These are phyloP conservation scores for Pseudomyrmex dendroicus DNA, from an alignment of 1,140 invertebrate species.

Conservation along the genomic window DNA sequence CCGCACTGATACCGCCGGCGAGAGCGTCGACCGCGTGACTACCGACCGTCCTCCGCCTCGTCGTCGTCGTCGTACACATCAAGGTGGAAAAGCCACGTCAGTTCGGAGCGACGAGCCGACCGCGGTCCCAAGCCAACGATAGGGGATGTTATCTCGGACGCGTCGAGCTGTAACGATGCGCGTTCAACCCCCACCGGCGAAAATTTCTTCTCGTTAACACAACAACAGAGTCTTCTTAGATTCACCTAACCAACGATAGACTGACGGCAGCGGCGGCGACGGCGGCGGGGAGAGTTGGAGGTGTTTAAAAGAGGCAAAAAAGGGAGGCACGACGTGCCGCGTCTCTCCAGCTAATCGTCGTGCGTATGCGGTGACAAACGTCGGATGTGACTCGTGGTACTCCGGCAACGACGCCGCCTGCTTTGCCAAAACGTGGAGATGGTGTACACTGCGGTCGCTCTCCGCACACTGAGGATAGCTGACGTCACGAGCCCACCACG, in stretches of 20 bases:
- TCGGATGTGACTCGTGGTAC: constrained; percentile 59
- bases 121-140: not conserved
- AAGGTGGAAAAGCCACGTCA: constrained; percentile 63
- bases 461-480: constrained; percentile 84
- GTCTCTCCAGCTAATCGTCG: constrained; percentile 55
- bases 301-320: not conserved
- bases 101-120: constrained; percentile 10
- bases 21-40: constrained; percentile 72
- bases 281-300: not conserved
- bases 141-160: not conserved
- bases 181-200: constrained; percentile 11
- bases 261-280: not conserved
- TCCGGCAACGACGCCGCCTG: constrained; percentile 70
- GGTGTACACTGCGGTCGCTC: constrained; percentile 84
- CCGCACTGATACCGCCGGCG: constrained; percentile 55
- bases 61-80: constrained; percentile 73
- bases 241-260: not conserved
- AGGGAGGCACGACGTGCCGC: constrained; percentile 7
- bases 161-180: constrained; percentile 9
- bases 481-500: constrained; percentile 84
- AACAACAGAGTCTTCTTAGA: not conserved
- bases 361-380: not conserved
- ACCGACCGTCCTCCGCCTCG: constrained; percentile 63
- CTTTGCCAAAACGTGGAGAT: constrained; percentile 79
- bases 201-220: constrained; percentile 26